Evolutionary conservation across 2,797 vertebrate species (phyloP).

Genomic region (Crenichthys baileyi): DNA sequence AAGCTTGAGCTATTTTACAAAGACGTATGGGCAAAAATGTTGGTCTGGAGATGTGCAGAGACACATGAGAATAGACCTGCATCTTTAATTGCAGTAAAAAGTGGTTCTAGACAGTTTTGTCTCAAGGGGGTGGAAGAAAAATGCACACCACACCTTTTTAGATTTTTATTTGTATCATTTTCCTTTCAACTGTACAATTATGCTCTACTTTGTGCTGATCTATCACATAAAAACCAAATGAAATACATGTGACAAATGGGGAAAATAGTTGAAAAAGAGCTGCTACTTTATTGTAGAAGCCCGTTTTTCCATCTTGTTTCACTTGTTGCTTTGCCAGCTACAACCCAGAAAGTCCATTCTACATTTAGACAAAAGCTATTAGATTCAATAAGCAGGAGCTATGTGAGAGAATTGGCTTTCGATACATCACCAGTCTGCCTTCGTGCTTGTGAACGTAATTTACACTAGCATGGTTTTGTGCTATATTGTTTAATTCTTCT

Average conservation of each 20-base stretch:
- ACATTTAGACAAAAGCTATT: constrained; percentile 46
- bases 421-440: constrained; percentile 49
- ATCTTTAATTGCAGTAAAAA: background rate
- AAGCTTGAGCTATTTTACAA: background rate
- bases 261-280: background rate
- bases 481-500: constrained; percentile 64
- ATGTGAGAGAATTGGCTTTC: constrained; percentile 42
- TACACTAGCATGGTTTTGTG: constrained; percentile 43
- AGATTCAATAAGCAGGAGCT: constrained; percentile 54
- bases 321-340: constrained; percentile 26
- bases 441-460: constrained; percentile 52
- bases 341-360: constrained; percentile 27
- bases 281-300: background rate
- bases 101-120: background rate
- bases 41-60: background rate
- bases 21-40: background rate
- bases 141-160: background rate
- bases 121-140: background rate
- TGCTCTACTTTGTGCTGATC: background rate
- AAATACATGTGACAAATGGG: background rate
- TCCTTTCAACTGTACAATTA: background rate
- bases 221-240: background rate
- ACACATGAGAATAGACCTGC: background rate
- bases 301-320: background rate
- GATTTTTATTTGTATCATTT: background rate